Evolutionary conservation across 2,888 invertebrate genomes (phyloP).

Genomic region (Mythimna loreyi): DNA sequence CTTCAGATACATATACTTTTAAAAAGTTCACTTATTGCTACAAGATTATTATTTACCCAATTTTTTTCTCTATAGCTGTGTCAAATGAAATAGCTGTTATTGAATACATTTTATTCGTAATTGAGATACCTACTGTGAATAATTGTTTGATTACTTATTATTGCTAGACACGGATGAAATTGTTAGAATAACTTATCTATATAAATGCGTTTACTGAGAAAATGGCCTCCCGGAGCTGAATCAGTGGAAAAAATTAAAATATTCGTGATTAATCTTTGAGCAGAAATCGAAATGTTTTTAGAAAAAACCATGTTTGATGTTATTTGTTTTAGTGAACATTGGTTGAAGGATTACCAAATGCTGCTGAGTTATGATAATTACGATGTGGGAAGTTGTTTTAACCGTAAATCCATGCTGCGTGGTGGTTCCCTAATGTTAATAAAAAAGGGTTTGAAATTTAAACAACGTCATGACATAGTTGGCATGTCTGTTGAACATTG

Average conservation of each 20-base stretch:
- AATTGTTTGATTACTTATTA: slow-evolving; percentile 22
- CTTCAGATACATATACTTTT: too few species aligned
- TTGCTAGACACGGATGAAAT: slow-evolving; percentile 27
- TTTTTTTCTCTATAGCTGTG: neutral
- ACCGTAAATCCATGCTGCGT: too few species aligned
- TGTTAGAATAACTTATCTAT: slow-evolving; percentile 23
- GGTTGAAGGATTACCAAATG: too few species aligned
- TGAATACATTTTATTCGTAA: slow-evolving; percentile 21
- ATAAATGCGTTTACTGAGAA: slow-evolving; percentile 30
- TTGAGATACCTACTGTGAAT: slow-evolving; percentile 21
- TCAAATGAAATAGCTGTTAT: slow-evolving; percentile 9
- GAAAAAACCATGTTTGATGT: too few species aligned
- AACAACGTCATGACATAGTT: too few species aligned
- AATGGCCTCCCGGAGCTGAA: slow-evolving; percentile 17
- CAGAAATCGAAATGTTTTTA: too few species aligned
- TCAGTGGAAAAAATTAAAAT: slow-evolving; percentile 20
- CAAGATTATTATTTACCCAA: neutral
- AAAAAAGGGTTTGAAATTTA: too few species aligned
- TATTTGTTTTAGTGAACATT: too few species aligned
- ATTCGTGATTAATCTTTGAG: slow-evolving; percentile 11
- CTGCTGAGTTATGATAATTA: too few species aligned
- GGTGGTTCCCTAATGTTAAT: too few species aligned
- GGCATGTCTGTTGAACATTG: too few species aligned
- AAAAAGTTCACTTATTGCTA: neutral
- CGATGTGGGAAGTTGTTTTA: too few species aligned